phyloP scores from a whole-genome alignment of 2,797 vertebrate species.

The Triplophysa bombifrons region DNA sequence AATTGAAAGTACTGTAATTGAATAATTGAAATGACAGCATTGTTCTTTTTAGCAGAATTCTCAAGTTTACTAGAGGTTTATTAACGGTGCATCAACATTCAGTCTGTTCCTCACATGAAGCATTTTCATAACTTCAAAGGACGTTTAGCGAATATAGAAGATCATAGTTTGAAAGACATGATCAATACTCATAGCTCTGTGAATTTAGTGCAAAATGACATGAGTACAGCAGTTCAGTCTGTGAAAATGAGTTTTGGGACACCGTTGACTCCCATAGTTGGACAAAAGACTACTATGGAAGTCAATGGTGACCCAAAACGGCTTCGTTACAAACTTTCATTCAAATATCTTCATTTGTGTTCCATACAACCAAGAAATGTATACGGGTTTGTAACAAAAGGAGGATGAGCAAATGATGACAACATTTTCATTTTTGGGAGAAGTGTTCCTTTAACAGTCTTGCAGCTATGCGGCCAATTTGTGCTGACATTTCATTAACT shows the following conservation, averaged over 20 bases:
- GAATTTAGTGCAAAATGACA: too few relatives aligned
- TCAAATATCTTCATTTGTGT: too few relatives aligned
- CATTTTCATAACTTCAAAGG: neutral
- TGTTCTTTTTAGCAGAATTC: neutral
- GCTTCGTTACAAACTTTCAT: too few relatives aligned
- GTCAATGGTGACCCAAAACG: too few relatives aligned
- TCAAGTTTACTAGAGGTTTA: neutral
- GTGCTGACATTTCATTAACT: constrained; percentile 50
- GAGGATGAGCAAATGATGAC: too few relatives aligned
- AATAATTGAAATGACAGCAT: neutral
- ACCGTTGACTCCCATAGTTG: too few relatives aligned
- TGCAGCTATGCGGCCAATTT: neutral
- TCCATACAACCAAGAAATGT: too few relatives aligned
- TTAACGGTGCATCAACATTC: neutral
- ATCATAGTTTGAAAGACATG: neutral
- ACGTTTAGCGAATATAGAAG: neutral
- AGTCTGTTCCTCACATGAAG: neutral
- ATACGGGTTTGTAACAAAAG: too few relatives aligned
- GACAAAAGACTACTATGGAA: too few relatives aligned
- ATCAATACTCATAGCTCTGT: neutral
- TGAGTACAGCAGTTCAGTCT: neutral
- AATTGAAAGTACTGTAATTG: neutral
- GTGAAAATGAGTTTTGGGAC: too few relatives aligned
- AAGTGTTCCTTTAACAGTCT: too few relatives aligned
- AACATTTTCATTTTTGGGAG: too few relatives aligned